Conservation (phyloP, 2,888 invertebrate genomes). For the Drosophila fulvimacula region DNA sequence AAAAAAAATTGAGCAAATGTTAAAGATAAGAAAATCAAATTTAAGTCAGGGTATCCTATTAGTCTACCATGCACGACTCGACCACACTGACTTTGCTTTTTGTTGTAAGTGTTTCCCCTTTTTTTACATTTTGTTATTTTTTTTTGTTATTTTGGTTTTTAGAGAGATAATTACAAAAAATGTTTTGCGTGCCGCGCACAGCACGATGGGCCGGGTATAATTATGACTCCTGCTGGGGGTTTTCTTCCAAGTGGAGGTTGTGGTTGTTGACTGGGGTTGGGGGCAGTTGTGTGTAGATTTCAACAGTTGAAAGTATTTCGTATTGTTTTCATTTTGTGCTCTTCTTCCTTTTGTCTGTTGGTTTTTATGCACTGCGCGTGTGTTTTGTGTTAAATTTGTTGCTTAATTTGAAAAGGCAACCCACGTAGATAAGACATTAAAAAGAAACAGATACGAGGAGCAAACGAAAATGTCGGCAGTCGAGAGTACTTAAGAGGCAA, state of each 20-base stretch:
- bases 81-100: neutral
- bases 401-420: conserved; percentile 67
- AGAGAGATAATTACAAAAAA: conserved; percentile 78
- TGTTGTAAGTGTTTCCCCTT: conserved; percentile 22
- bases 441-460: conserved; percentile 58
- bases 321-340: conserved; percentile 13
- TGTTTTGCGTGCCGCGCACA: conserved; percentile 65
- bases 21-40: neutral
- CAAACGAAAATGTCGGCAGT: conserved; percentile 14
- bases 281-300: conserved; percentile 23
- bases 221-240: conserved; percentile 60
- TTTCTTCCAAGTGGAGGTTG: conserved; percentile 6
- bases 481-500: conserved; percentile 30
- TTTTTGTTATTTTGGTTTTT: conserved; percentile 49
- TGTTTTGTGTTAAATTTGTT: conserved; percentile 72
- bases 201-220: conserved; percentile 62
- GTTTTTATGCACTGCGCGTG: conserved; percentile 76
- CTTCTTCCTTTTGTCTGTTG: conserved; percentile 22
- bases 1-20: too few relatives aligned
- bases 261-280: conserved; percentile 1
- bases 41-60: neutral
- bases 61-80: neutral
- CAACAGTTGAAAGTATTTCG: conserved; percentile 34
- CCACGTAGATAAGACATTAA: conserved; percentile 71
- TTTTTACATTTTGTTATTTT: conserved; percentile 14